phyloP scores from a whole-genome alignment of 1,140 invertebrate species.

The Xylocopa sonorina region DNA sequence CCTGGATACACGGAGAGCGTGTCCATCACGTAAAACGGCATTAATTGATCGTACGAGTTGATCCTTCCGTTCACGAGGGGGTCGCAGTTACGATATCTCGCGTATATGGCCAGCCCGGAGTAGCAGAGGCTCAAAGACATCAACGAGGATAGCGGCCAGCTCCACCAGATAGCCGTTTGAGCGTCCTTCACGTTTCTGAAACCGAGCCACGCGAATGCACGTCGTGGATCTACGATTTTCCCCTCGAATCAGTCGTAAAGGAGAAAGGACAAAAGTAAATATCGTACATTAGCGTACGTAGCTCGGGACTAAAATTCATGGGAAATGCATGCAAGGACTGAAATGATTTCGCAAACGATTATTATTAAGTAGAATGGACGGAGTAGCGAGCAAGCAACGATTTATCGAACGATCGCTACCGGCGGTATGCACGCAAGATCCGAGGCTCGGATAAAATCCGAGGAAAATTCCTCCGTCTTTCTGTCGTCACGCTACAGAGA shows the following conservation, averaged over 20 bases:
- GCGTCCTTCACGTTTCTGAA: constrained; percentile 85
- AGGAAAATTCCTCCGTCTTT: constrained; percentile 28
- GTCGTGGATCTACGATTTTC: no score
- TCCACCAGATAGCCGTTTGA: constrained; percentile 86
- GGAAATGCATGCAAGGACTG: no score
- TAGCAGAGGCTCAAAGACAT: constrained; percentile 88
- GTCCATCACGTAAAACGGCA: constrained; percentile 91
- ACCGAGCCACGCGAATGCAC: no score
- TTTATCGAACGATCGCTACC: constrained; percentile 45
- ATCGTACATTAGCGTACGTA: no score
- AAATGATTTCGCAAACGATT: not conserved
- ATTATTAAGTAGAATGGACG: constrained; percentile 35
- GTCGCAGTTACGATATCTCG: constrained; percentile 90
- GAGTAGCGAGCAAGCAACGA: not conserved
- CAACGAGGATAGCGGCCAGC: constrained; percentile 86
- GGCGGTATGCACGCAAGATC: constrained; percentile 38
- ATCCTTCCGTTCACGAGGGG: constrained; percentile 85
- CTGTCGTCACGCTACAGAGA: constrained; percentile 31
- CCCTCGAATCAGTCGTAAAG: no score
- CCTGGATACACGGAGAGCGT: constrained; percentile 86
- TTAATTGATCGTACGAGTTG: constrained; percentile 83
- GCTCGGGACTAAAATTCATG: no score
- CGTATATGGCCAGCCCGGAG: constrained; percentile 90
- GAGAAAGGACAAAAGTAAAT: no score
- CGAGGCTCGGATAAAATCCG: constrained; percentile 7